Evolutionary conservation across 2,888 invertebrate genomes (phyloP).

Genomic region (Ypsolopha scabrella): DNA sequence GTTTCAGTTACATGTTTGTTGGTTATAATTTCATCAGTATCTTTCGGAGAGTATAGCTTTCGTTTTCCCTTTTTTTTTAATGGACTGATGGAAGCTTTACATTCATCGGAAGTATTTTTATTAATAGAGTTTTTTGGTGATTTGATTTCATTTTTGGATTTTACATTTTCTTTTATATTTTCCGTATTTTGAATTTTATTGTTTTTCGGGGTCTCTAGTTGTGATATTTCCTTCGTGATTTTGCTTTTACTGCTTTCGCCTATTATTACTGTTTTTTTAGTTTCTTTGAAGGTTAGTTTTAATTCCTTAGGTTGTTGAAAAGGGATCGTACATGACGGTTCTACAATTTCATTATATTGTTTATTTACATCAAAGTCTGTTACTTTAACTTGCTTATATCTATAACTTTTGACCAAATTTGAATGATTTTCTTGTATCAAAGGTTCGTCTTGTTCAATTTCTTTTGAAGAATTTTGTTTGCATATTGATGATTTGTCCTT

Average conservation of each 20-base stretch:
- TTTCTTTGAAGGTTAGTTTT: no score
- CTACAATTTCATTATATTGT: no score
- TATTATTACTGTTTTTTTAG: no score
- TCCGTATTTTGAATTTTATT: no score
- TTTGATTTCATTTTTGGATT: constrained; percentile 11
- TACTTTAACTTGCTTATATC: no score
- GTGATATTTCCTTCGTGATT: neutral
- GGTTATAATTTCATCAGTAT: constrained; percentile 13
- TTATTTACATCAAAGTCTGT: no score
- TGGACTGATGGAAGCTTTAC: constrained; percentile 11
- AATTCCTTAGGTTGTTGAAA: no score
- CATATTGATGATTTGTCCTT: neutral
- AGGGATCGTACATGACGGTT: no score
- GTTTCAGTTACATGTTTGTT: neutral
- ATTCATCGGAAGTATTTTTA: constrained; percentile 9
- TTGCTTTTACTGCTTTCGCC: neutral
- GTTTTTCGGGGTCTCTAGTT: no score
- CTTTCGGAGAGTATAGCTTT: constrained; percentile 51
- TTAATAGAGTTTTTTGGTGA: constrained; percentile 11
- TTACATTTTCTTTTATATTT: neutral
- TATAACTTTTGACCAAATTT: no score
- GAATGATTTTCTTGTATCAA: no score
- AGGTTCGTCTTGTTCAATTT: no score
- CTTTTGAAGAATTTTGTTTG: neutral
- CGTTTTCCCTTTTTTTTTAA: constrained; percentile 28